Conservation (phyloP, 1,140 invertebrate genomes). For the Caenorhabditis latens region DNA sequence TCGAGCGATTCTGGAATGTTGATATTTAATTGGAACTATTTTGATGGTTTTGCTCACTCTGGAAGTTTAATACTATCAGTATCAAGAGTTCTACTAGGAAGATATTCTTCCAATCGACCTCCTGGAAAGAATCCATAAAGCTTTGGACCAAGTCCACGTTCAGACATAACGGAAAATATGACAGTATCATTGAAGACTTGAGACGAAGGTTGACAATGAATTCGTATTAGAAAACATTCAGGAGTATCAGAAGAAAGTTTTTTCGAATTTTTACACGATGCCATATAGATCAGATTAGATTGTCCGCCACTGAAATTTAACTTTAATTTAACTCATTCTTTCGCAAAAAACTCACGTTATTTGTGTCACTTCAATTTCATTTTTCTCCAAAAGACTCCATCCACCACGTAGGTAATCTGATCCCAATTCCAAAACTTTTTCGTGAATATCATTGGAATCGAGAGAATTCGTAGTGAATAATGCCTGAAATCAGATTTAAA, state of each 20-base stretch:
- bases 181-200: constrained; percentile 27
- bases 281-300: constrained; percentile 16
- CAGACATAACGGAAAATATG: constrained; percentile 25
- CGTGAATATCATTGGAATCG: not conserved
- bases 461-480: not conserved
- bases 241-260: not conserved
- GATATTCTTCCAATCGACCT: constrained; percentile 57
- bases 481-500: not conserved
- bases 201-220: not conserved
- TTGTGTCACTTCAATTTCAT: constrained; percentile 18
- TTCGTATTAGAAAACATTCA: not conserved
- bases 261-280: not conserved
- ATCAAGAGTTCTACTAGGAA: constrained; percentile 45
- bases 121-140: constrained; percentile 57
- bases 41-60: not conserved
- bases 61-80: constrained; percentile 27
- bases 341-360: not conserved
- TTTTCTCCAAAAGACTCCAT: constrained; percentile 1
- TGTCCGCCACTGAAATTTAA: not conserved
- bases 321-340: not conserved
- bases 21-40: not conserved
- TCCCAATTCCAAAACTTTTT: not conserved
- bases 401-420: not conserved
- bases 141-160: constrained; percentile 52
- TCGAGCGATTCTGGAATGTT: constrained; percentile 4